These are phyloP conservation scores for Rhagoletis pomonella DNA, from an alignment of 1,140 invertebrate species.

Conservation along the genomic window DNA sequence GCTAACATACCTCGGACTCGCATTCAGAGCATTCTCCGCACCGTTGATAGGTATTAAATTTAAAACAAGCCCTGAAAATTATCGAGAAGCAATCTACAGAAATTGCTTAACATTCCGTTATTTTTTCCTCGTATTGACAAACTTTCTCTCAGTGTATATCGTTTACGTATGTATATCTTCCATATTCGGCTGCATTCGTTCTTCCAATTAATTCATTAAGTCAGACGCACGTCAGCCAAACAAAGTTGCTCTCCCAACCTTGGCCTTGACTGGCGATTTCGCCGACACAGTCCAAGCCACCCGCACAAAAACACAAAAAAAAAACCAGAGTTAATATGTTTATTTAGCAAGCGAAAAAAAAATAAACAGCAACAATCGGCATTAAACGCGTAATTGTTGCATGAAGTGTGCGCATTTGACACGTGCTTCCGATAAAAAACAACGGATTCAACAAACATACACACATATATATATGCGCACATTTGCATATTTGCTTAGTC, in stretches of 20 bases:
- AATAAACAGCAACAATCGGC: background rate
- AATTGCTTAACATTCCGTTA: too few relatives aligned
- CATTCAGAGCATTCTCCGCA: too few relatives aligned
- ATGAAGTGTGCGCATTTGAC: conserved; percentile 53
- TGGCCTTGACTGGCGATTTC: conserved; percentile 43
- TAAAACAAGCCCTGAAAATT: too few relatives aligned
- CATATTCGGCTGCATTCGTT: background rate
- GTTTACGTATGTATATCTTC: background rate
- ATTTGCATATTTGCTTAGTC: conserved; percentile 39
- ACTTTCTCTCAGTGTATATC: background rate
- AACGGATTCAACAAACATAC: conserved; percentile 29
- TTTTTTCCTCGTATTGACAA: background rate
- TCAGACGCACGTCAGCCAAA: background rate
- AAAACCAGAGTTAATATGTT: background rate
- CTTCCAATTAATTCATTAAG: conserved; percentile 49
- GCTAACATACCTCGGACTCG: too few relatives aligned
- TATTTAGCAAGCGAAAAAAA: background rate
- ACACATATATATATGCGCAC: background rate
- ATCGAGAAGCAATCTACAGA: too few relatives aligned
- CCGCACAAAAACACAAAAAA: background rate
- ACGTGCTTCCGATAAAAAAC: conserved; percentile 58
- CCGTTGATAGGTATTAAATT: too few relatives aligned
- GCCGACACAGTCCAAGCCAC: conserved; percentile 41
- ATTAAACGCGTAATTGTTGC: conserved; percentile 29
- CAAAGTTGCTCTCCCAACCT: conserved; percentile 22